Evolutionary conservation across 2,888 invertebrate species (phyloP), one percentile per base, ranked within the genome.

Genomic region (Hartigia nigra): DNA sequence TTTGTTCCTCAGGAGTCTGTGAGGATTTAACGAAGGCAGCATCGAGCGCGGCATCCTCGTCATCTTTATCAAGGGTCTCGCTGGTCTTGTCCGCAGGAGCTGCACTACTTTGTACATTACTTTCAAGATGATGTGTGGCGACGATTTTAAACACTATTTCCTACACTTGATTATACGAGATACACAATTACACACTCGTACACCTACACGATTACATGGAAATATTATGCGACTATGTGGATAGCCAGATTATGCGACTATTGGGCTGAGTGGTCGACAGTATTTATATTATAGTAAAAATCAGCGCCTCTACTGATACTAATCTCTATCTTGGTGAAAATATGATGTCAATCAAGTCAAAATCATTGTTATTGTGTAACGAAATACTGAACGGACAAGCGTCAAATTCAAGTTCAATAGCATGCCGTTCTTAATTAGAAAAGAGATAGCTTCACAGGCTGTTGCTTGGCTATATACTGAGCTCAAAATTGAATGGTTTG

Each of bases 91-190:
- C 87, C 72, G 79, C 85, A 36, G 87, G 86, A 76, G 82, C 84
- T 74, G 87, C 87, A 12, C 82, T 86, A 77, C 81, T 88, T 37
- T 86, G 88, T 79, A 83, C 84, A 81, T 84, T 87, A 81, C 81
- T 90, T 78, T 88, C 89, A 75, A 91, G 91, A 90, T 91, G 91
- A 91, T 91, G 86, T 88, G 91, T 87, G 82, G 80, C 74, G 74
- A 75, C 77, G 74, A 76, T 77, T 78, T 39, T 36, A 37, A 75
- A 31, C 75, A 34, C 75, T 31, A 34, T 37, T 75, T 37, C 31
- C 36, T 74, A 35, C 75, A 36, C 34, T 36, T 35, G 35, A 74
- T 36, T 34, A 36, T 34, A 74, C 32, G 72, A 72, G 4, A 34
- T 72, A 72, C 32, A 72, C 72, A 70, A 70, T 31, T 32, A 32